These are phyloP conservation scores for Oscheius sp. DNA, from an alignment of 2,888 invertebrate genomes.

Conservation along the genomic window DNA sequence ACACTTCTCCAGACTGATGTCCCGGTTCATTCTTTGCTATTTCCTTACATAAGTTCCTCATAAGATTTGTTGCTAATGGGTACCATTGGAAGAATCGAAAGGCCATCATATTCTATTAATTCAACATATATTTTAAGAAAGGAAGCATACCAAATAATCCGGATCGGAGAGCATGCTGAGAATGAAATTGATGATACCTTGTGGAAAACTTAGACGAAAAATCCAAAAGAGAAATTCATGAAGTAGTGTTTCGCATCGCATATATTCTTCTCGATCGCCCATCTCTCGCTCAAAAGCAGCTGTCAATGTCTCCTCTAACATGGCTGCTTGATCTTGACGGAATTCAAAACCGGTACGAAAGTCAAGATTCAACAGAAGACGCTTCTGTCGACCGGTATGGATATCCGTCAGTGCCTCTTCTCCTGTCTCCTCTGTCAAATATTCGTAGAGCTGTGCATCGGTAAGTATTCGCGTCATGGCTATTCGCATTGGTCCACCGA, in stretches of 20 bases:
- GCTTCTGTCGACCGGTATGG: not conserved
- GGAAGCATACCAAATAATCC: conserved; percentile 44
- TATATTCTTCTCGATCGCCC: not conserved
- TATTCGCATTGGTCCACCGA: conserved; percentile 55
- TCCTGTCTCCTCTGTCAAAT: conserved; percentile 34
- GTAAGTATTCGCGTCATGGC: conserved; percentile 48
- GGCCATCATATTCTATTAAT: conserved; percentile 6
- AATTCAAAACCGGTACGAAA: not conserved
- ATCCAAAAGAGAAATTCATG: conserved; percentile 64
- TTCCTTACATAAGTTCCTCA: conserved; percentile 33
- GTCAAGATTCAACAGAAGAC: conserved; percentile 20
- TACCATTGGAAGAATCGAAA: conserved; percentile 54
- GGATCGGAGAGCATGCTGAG: conserved; percentile 52
- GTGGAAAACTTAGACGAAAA: conserved; percentile 58
- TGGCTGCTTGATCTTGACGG: not conserved
- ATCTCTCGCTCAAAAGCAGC: not conserved
- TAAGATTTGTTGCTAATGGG: conserved; percentile 40
- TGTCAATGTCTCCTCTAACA: not conserved
- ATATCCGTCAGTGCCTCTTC: conserved; percentile 29
- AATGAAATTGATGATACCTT: conserved; percentile 58
- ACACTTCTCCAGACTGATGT: conserved; percentile 19
- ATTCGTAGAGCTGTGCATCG: conserved; percentile 47
- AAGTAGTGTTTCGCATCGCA: conserved; percentile 40
- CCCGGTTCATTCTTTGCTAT: not conserved
- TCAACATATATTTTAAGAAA: not conserved